A percentile compares a stretch with the other conserved stretches of the same genome.
Conservation (phyloP, 2,113 vertebrate species). For the human (Homo sapiens) region GRCh38 chr7:117047501-117048000, state of each 20-base stretch:
- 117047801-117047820: constrained; percentile 36
- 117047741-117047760: constrained; percentile 56
- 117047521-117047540: constrained; percentile 12
- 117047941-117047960: neutral
- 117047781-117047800: constrained; percentile 19
- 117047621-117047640: constrained; percentile 42
- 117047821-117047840: neutral
- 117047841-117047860: neutral
- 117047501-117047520: constrained; percentile 25
- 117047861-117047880: neutral
- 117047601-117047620: constrained; percentile 1
- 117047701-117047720: neutral
- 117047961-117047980: neutral
- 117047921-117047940: neutral
- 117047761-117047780: constrained; percentile 27
- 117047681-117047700: constrained; percentile 33
- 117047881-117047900: neutral
- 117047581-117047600: neutral
- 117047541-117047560: neutral
- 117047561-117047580: constrained; percentile 6
- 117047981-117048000: neutral
- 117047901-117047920: neutral
- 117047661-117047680: constrained; percentile 6
- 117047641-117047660: neutral
- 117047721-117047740: constrained; percentile 19